Base-by-base conservation (phyloP, 2,113 vertebrate genomes). In the Epinephelus moara region DNA sequence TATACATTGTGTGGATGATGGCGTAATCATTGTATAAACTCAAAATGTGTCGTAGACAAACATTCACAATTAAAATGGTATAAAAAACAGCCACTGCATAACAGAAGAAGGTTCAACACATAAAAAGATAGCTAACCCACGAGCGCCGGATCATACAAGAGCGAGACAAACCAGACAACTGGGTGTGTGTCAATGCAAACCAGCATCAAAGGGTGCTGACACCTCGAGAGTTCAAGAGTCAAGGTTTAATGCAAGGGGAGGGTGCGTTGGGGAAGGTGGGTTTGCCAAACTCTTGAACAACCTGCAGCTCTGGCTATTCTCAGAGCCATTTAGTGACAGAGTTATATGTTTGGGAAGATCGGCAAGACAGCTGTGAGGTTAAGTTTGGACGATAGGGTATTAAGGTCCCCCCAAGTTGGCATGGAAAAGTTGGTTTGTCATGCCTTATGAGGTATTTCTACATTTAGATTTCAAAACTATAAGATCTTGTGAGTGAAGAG, bases 11-110 rank as follows among this genome's bases (percentile, higher is more conserved):
- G 82, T 82, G 69, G 82, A 88, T 86, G 81, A 87, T 75, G 81
- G 70, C 60, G n/a, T 61, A 75, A 67, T 84, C 18, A 4, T 87
- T 40, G 68, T 87, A 78, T 57, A 77, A 88, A 87, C 75, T 69
- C 61, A 91, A 78, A 49, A 62, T 68, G 70, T 87, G 77, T 80
- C n/a, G 14, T 78, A 84, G 91, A 88, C 88, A 91, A 89, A 94
- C 90, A 82, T 90, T 93, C 86, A 95, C 89, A 88, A 86, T 88
- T 67, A 64, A 91, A 89, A 91, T 91, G 78, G 69, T 91, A 78
- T 91, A 80, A 82, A 91, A 68, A 75, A 81, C 50, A 85, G 66
- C 88, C 67, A 87, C 81, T 55, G 74, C 77, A 55, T 62, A 80
- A 87, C 70, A 75, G 49, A 66, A 74, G 64, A 79, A 74, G 67